Evolutionary conservation across 1,140 invertebrate genomes (phyloP).

Genomic region (Lysiphlebus fabarum): DNA sequence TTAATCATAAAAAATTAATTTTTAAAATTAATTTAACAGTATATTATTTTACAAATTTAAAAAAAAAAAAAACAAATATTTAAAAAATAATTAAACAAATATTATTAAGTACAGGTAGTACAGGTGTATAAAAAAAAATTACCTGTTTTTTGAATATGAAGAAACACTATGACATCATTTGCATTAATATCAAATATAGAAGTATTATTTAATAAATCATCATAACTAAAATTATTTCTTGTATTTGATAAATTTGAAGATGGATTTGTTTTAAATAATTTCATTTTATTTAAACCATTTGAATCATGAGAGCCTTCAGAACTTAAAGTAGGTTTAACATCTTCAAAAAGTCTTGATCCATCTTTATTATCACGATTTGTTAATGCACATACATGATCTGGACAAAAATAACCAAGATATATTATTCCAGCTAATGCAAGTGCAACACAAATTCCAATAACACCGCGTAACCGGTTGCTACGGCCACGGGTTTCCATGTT

Average conservation of each 20-base stretch:
- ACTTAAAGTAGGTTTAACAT: constrained; percentile 41
- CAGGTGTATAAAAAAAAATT: constrained; percentile 24
- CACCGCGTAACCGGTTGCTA: constrained; percentile 62
- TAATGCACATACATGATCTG: constrained; percentile 78
- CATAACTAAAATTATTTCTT: constrained; percentile 61
- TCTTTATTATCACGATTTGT: constrained; percentile 62
- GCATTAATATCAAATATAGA: constrained; percentile 85
- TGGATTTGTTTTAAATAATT: constrained; percentile 43
- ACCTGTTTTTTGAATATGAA: constrained; percentile 97
- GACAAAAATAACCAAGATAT: constrained; percentile 84
- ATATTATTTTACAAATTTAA: too few relatives aligned
- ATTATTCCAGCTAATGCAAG: constrained; percentile 78
- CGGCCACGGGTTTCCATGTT: constrained; percentile 48
- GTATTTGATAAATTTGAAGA: constrained; percentile 51
- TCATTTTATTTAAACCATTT: constrained; percentile 43
- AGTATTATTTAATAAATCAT: constrained; percentile 78
- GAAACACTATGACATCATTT: constrained; percentile 95
- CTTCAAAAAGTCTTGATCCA: constrained; percentile 45
- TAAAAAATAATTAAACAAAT: neutral
- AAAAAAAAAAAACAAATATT: too few relatives aligned
- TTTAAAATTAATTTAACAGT: too few relatives aligned
- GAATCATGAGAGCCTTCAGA: constrained; percentile 57
- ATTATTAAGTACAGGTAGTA: too few relatives aligned
- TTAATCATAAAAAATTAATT: too few relatives aligned
- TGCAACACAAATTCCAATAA: constrained; percentile 73